These are phyloP conservation scores for Sinocyclocheilus maitianheensis DNA, from an alignment of 2,113 vertebrate species.

Conservation along the genomic window DNA sequence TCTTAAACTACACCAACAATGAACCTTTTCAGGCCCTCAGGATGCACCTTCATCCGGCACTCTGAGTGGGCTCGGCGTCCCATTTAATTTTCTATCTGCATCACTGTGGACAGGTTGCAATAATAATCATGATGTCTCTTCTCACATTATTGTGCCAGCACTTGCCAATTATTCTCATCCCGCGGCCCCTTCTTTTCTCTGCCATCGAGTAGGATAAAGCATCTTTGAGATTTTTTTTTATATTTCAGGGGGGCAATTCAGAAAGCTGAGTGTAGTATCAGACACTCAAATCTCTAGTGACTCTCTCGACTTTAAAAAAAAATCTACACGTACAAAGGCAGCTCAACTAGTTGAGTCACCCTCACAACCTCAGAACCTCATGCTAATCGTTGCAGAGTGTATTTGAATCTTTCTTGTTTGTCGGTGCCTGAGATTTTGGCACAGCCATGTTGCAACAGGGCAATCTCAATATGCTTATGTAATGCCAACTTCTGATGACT, in stretches of 20 bases:
- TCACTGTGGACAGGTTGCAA: slow-evolving; percentile 17
- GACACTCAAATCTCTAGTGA: not conserved
- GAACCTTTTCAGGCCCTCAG: slow-evolving; percentile 15
- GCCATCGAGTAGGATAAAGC: not conserved
- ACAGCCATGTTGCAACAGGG: not conserved
- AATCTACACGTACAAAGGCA: not conserved
- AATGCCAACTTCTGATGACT: slow-evolving; percentile 30
- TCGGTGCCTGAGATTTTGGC: not conserved
- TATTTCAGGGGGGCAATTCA: not conserved
- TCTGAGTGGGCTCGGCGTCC: not conserved
- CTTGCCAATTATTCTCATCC: slow-evolving; percentile 25
- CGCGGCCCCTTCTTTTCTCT: not conserved
- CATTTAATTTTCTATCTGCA: slow-evolving; percentile 20
- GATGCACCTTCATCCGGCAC: slow-evolving; percentile 16
- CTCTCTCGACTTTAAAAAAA: not conserved
- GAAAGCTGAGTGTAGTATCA: not conserved
- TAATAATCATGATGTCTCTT: slow-evolving; percentile 30
- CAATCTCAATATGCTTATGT: not conserved
- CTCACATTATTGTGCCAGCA: slow-evolving; percentile 23
- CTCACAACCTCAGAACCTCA: not conserved
- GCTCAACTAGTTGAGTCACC: not conserved
- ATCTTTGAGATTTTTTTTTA: not conserved
- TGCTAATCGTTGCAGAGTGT: not conserved
- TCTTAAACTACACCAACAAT: not conserved
- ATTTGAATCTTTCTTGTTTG: not conserved